phyloP scores from a whole-genome alignment of 2,888 invertebrate species.

The Hypomecis atomaria region DNA sequence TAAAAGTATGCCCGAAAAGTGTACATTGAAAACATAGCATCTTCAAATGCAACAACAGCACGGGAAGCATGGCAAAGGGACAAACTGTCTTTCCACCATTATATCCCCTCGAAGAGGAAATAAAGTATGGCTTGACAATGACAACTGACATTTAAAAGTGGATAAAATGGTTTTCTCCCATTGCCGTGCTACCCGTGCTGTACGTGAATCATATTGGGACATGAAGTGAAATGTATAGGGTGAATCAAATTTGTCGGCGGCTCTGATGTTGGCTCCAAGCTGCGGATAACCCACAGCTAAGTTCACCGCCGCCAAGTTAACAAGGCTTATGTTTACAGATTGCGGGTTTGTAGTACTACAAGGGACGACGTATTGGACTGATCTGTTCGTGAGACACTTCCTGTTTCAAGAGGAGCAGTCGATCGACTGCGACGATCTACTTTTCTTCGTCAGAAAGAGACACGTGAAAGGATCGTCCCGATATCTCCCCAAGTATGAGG shows the following conservation, averaged over 20 bases:
- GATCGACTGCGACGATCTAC: slow-evolving; percentile 96
- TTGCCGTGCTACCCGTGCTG: too few species aligned
- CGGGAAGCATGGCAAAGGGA: neutral
- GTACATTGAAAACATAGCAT: too few species aligned
- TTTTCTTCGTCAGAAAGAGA: slow-evolving; percentile 97
- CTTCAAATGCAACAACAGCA: neutral
- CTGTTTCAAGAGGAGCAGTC: slow-evolving; percentile 94
- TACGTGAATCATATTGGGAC: slow-evolving; percentile 10
- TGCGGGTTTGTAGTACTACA: slow-evolving; percentile 96
- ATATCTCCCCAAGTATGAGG: slow-evolving; percentile 95
- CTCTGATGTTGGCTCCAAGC: too few species aligned
- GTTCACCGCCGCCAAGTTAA: neutral
- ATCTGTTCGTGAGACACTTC: slow-evolving; percentile 97
- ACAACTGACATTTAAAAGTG: too few species aligned
- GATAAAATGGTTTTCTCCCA: too few species aligned
- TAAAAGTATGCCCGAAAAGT: neutral
- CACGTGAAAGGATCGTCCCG: slow-evolving; percentile 94
- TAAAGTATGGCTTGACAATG: too few species aligned
- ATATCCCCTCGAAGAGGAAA: too few species aligned
- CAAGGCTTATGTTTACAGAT: slow-evolving; percentile 82
- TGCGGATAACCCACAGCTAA: too few species aligned
- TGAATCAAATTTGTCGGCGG: neutral
- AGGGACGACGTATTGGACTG: slow-evolving; percentile 98
- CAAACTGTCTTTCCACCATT: too few species aligned
- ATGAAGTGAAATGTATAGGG: neutral